phyloP scores from a whole-genome alignment of 92 coral and sea anemone genomes.

The Parazoanthus darwini region DNA sequence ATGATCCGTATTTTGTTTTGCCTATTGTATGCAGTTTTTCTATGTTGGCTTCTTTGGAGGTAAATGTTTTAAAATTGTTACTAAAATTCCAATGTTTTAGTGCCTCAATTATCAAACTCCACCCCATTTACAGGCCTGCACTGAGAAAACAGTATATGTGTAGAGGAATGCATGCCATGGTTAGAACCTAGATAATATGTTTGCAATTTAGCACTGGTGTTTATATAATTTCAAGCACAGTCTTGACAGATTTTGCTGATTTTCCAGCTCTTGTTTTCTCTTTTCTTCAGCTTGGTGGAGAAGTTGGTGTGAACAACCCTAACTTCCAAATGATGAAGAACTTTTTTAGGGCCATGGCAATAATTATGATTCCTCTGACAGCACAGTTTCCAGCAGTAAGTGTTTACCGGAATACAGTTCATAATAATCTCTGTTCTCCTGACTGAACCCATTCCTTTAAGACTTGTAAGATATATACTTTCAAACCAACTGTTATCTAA shows the following conservation, averaged over 20 bases:
- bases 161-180: too few species aligned
- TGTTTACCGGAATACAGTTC: not conserved
- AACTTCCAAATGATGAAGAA: conserved; percentile 86
- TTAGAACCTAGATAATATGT: too few species aligned
- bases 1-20: conserved; percentile 88
- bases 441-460: not conserved
- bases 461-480: not conserved
- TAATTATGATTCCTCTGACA: conserved; percentile 82
- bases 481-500: not conserved
- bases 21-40: conserved; percentile 88
- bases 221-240: too few species aligned
- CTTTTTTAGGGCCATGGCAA: conserved; percentile 73
- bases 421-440: not conserved
- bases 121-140: too few species aligned
- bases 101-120: too few species aligned
- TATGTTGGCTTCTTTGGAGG: conserved; percentile 96
- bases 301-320: conserved; percentile 86
- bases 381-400: conserved; percentile 97
- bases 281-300: conserved; percentile 79
- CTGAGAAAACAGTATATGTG: too few species aligned
- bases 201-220: too few species aligned
- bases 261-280: not conserved
- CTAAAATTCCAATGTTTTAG: not conserved
- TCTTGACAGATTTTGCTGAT: too few species aligned
- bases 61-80: conserved; percentile 6